Evolutionary conservation across 2,797 vertebrate genomes (phyloP).

Genomic region (Lateolabrax maculatus): DNA sequence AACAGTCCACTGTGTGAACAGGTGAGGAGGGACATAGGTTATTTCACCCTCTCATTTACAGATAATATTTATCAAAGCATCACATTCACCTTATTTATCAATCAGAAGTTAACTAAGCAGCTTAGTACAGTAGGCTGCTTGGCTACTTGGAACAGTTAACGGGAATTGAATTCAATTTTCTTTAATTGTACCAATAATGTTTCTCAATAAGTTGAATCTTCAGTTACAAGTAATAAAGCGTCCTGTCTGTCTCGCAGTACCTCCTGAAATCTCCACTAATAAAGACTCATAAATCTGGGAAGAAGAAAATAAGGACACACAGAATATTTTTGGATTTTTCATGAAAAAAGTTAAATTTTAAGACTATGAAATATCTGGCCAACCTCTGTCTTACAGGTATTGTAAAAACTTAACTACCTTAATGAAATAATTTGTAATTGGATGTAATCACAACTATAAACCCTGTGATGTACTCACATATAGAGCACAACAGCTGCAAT

Average conservation of each 20-base stretch:
- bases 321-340: background rate
- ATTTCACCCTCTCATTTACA: background rate
- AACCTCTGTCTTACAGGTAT: too few species aligned
- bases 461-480: background rate
- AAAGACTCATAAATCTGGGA: background rate
- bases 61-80: background rate
- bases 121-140: background rate
- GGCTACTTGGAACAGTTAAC: background rate
- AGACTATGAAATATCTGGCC: background rate
- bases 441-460: background rate
- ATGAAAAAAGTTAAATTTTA: background rate
- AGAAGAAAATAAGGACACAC: background rate
- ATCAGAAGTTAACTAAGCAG: background rate
- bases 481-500: background rate
- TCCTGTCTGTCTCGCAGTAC: background rate
- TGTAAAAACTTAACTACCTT: background rate
- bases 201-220: background rate
- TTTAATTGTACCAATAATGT: background rate
- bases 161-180: background rate
- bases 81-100: background rate
- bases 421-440: background rate
- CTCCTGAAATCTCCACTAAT: background rate
- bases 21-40: constrained; percentile 79
- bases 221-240: background rate
- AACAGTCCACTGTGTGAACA: constrained; percentile 95